Evolutionary conservation across 2,888 invertebrate species (phyloP).

Genomic region (Pristionchus arcanus): DNA sequence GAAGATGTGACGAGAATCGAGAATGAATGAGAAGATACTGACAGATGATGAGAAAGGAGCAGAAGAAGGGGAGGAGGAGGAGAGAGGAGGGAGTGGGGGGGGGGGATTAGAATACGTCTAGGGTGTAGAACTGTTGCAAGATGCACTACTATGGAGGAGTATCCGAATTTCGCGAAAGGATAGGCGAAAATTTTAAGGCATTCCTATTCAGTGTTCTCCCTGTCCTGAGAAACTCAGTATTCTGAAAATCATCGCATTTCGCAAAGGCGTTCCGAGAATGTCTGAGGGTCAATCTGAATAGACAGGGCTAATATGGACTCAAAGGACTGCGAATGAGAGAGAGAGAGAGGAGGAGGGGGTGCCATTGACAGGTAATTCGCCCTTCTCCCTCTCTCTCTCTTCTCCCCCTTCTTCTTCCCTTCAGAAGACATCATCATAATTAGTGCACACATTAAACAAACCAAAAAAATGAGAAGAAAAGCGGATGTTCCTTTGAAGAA

Average conservation of each 20-base stretch:
- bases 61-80: background rate
- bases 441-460: constrained; percentile 40
- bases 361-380: constrained; percentile 49
- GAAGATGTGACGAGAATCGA: constrained; percentile 42
- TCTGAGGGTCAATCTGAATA: background rate
- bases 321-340: background rate
- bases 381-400: background rate
- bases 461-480: constrained; percentile 16
- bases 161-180: no score
- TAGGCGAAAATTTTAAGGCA: no score
- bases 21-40: constrained; percentile 41
- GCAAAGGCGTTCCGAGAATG: background rate
- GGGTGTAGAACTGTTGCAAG: background rate
- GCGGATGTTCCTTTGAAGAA: constrained; percentile 25
- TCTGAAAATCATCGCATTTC: no score
- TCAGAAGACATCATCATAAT: constrained; percentile 50
- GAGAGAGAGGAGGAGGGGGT: background rate
- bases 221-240: no score
- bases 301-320: constrained; percentile 12
- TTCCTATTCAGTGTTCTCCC: no score
- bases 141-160: background rate
- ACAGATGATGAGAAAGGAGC: constrained; percentile 37
- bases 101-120: background rate
- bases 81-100: background rate
- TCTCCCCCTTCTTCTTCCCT: background rate